Evolutionary conservation across 2,888 invertebrate species (phyloP).

Genomic region (Masnerella sp.): DNA sequence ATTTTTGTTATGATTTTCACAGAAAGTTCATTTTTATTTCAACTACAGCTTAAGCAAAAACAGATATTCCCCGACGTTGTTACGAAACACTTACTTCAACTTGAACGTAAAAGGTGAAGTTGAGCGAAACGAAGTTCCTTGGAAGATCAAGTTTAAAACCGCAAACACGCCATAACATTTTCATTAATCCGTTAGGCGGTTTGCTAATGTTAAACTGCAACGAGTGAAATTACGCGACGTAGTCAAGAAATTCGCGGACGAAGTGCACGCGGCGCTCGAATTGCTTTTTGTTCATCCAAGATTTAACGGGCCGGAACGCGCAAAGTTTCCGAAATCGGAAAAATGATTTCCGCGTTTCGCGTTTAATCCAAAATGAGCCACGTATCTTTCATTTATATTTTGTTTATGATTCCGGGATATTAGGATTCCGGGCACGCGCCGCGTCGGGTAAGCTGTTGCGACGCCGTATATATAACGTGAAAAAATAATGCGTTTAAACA

Average conservation of each 20-base stretch:
- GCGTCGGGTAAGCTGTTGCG: too few relatives aligned
- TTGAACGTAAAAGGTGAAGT: too few relatives aligned
- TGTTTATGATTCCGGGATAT: constrained; percentile 5
- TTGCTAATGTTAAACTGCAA: constrained; percentile 5
- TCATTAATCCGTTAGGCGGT: neutral
- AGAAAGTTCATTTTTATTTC: too few relatives aligned
- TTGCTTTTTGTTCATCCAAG: neutral
- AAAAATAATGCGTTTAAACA: too few relatives aligned
- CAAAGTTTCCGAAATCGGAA: too few relatives aligned
- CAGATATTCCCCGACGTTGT: too few relatives aligned
- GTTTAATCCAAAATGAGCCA: neutral
- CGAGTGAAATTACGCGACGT: neutral
- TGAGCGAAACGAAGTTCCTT: neutral
- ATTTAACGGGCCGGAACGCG: too few relatives aligned
- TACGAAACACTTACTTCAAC: neutral
- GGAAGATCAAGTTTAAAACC: neutral
- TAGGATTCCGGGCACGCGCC: neutral
- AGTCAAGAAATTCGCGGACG: neutral
- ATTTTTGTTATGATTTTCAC: too few relatives aligned
- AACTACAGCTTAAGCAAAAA: too few relatives aligned
- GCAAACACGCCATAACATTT: constrained; percentile 6
- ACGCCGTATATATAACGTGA: too few relatives aligned
- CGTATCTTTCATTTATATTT: constrained; percentile 2
- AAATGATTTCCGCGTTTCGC: neutral
- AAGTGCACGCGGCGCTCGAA: neutral